A percentile compares a stretch with the other conserved stretches of the same genome.
phyloP scores from a whole-genome alignment of 2,888 invertebrate genomes.

The Pedicia rivosa region DNA sequence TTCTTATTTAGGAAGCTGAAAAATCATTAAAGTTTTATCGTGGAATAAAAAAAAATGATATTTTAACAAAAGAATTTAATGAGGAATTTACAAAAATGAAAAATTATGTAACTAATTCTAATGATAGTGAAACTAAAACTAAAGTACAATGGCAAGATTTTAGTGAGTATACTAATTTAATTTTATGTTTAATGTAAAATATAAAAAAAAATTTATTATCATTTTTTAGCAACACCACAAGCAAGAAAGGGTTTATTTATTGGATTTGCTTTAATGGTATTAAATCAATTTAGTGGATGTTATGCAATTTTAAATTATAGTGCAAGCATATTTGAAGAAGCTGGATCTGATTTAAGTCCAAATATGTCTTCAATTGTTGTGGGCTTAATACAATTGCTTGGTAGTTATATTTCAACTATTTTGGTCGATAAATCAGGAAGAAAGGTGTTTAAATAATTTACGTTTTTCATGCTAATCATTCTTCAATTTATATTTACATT shows the following conservation, averaged over 20 bases:
- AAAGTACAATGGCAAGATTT: too few species aligned
- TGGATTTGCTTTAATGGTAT: slow-evolving; percentile 16
- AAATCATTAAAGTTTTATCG: slow-evolving; percentile 6
- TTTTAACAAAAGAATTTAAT: too few species aligned
- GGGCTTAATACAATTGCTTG: slow-evolving; percentile 22
- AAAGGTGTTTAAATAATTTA: too few species aligned
- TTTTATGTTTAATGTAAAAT: too few species aligned
- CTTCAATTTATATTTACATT: too few species aligned
- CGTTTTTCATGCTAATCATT: too few species aligned
- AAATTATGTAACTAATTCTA: too few species aligned
- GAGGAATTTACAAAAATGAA: too few species aligned
- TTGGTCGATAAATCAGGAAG: slow-evolving; percentile 23
- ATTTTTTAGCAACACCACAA: slow-evolving; percentile 16
- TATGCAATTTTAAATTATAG: slow-evolving; percentile 26
- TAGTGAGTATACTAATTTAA: too few species aligned
- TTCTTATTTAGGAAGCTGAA: slow-evolving; percentile 7
- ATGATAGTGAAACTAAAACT: too few species aligned
- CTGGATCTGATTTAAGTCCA: slow-evolving; percentile 20
- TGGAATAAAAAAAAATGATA: too few species aligned
- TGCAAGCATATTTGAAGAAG: slow-evolving; percentile 21
- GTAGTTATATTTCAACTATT: slow-evolving; percentile 20
- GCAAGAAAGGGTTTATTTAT: slow-evolving; percentile 19
- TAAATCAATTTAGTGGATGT: slow-evolving; percentile 21
- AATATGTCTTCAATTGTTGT: slow-evolving; percentile 23
- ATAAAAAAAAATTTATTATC: too few species aligned